Base-by-base conservation (phyloP, 2,888 invertebrate species). In the Ophioninae sp. region DNA sequence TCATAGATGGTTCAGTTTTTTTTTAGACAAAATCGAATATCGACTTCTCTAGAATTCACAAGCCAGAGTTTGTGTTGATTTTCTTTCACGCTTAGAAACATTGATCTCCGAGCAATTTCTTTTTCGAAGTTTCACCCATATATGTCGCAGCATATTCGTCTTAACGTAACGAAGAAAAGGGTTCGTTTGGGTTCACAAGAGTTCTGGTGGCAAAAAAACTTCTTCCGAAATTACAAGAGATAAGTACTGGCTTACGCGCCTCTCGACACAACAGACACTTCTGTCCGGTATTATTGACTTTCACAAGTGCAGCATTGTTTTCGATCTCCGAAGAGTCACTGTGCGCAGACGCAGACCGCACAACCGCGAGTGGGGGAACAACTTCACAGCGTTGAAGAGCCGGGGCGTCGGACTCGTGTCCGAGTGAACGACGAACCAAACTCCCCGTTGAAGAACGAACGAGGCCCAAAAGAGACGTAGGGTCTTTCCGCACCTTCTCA, bases 221-320 rank as follows among this genome's bases (percentile, higher is more conserved):
- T 3, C 30, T 2, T 3, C 1, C 30, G 30, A 30, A 30, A 30
- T 30, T 30, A 30, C 30, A 30, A 30, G 30, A 30, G 86, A 87
- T 88, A 88, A 88, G 89, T 90, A 89, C 86, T 86, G 84, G 86
- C 86, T 87, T 86, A 71, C 86, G 85, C 85, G 86, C 85, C 86
- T 85, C 87, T 85, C 76, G 83, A 86, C 87, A 85, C 86, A 88
- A 90, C 90, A 89, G 87, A 90, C 88, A 89, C 89, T 89, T 89
- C 90, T 89, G 87, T 85, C 82, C 88, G 81, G 86, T 88, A 88
- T 90, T 90, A 90, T 90, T 89, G 88, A 85, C 90, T 87, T 86
- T 86, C 87, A 17, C 17, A 87, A 80, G 80, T 74, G 82, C 79
- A 79, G 84, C 85, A 89, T 90, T 90, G 89, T 90, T 90, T 90